Percentiles rank a stretch among this genome's conserved stretches.
Conservation (phyloP, 2,797 vertebrate species). For the Pygocentrus nattereri region DNA sequence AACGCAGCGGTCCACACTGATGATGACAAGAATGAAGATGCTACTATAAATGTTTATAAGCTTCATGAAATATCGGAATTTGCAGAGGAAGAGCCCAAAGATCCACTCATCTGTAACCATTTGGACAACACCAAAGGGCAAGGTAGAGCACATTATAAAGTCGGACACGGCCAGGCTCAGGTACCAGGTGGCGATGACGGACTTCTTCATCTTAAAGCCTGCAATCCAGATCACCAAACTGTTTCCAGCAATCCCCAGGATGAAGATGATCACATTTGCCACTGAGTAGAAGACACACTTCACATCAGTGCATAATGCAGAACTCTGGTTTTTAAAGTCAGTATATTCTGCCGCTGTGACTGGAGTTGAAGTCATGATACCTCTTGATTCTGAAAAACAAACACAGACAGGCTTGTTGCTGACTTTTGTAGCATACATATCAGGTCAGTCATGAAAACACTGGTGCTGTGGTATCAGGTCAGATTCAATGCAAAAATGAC, state of each 20-base stretch:
- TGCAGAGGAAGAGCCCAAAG: background rate
- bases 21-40: background rate
- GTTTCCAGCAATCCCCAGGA: background rate
- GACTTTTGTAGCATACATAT: too few species aligned
- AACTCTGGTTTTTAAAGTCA: background rate
- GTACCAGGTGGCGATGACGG: background rate
- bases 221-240: background rate
- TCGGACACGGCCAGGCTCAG: background rate
- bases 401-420: background rate
- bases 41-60: background rate
- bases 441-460: too few species aligned
- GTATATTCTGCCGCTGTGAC: background rate
- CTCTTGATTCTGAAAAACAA: background rate
- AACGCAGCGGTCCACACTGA: background rate
- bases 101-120: background rate
- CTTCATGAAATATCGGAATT: background rate
- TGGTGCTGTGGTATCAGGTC: too few species aligned
- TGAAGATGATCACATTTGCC: background rate
- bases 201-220: background rate
- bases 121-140: background rate
- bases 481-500: too few species aligned
- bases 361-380: background rate
- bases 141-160: background rate
- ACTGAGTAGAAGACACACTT: background rate
- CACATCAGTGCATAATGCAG: background rate